These are phyloP conservation scores for Jacana jacana DNA, from an alignment of 2,113 vertebrate genomes.

Conservation along the genomic window DNA sequence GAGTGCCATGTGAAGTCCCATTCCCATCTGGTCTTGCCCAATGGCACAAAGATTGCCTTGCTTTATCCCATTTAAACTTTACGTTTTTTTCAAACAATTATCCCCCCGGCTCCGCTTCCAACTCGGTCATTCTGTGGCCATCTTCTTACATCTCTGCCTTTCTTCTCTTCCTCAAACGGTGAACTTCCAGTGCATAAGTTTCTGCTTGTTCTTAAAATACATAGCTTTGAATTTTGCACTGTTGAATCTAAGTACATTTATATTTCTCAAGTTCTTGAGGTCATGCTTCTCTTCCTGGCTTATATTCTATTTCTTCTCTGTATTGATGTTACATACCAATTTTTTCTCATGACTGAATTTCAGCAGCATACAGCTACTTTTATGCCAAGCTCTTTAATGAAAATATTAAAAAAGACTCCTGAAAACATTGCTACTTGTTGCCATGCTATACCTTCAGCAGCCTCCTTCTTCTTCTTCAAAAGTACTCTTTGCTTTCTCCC, in stretches of 20 bases:
- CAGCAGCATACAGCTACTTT: neutral
- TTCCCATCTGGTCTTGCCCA: constrained; percentile 11
- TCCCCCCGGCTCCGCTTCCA: accelerated
- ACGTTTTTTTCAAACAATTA: neutral
- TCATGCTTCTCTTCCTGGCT: neutral
- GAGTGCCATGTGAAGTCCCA: neutral
- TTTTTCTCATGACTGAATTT: neutral
- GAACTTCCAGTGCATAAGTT: neutral
- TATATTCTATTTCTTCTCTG: neutral
- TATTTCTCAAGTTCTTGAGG: neutral
- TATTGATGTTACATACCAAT: neutral
- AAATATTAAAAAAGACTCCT: neutral
- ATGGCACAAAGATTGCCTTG: neutral
- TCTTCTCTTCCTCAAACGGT: neutral
- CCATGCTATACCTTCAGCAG: neutral
- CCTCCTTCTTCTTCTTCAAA: neutral
- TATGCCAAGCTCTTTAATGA: neutral
- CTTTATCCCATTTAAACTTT: neutral
- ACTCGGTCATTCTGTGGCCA: neutral
- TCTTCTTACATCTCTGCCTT: neutral
- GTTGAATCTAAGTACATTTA: neutral
- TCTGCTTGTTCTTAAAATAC: neutral
- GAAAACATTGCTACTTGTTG: neutral
- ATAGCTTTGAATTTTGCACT: neutral
- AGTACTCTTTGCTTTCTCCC: neutral